Evolutionary conservation across 2,888 invertebrate genomes (phyloP).

Genomic region (Octonoba sinensis): DNA sequence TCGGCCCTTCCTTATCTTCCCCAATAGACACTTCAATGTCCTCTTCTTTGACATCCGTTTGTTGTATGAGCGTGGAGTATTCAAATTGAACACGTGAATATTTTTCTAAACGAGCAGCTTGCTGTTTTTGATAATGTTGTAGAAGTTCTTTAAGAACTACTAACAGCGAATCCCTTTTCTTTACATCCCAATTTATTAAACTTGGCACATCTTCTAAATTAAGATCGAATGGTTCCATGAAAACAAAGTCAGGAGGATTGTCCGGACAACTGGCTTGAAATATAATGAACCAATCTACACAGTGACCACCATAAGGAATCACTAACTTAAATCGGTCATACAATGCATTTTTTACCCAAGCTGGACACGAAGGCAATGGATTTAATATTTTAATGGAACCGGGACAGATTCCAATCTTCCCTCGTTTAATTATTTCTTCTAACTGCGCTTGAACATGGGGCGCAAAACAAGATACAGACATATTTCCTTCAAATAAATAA

Average conservation of each 20-base stretch:
- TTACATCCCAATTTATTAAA: slow-evolving; percentile 18
- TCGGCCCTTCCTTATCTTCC: slow-evolving; percentile 51
- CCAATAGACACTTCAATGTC: slow-evolving; percentile 51
- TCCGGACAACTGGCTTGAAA: slow-evolving; percentile 41
- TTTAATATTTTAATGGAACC: slow-evolving; percentile 55
- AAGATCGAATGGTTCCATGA: slow-evolving; percentile 19
- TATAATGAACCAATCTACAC: slow-evolving; percentile 53
- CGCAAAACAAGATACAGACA: slow-evolving; percentile 51
- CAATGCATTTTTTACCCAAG: slow-evolving; percentile 22
- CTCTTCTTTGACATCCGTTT: slow-evolving; percentile 45
- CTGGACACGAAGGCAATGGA: slow-evolving; percentile 35
- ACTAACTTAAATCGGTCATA: slow-evolving; percentile 58
- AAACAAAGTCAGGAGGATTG: slow-evolving; percentile 51
- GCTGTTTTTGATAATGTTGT: slow-evolving; percentile 32
- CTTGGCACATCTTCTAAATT: slow-evolving; percentile 24
- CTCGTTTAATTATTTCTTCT: slow-evolving; percentile 56
- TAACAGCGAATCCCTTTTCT: slow-evolving; percentile 24
- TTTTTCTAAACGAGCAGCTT: slow-evolving; percentile 42
- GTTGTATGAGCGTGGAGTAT: slow-evolving; percentile 49
- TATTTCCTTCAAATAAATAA: neutral
- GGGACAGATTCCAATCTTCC: slow-evolving; percentile 54
- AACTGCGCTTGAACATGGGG: slow-evolving; percentile 43
- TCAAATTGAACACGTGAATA: slow-evolving; percentile 59
- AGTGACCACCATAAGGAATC: slow-evolving; percentile 58
- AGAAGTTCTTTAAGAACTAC: slow-evolving; percentile 45